A percentile compares a stretch with the other conserved stretches of the same genome.
Evolutionary conservation across 2,888 invertebrate species (phyloP).

Genomic region (Sepiola atlantica): DNA sequence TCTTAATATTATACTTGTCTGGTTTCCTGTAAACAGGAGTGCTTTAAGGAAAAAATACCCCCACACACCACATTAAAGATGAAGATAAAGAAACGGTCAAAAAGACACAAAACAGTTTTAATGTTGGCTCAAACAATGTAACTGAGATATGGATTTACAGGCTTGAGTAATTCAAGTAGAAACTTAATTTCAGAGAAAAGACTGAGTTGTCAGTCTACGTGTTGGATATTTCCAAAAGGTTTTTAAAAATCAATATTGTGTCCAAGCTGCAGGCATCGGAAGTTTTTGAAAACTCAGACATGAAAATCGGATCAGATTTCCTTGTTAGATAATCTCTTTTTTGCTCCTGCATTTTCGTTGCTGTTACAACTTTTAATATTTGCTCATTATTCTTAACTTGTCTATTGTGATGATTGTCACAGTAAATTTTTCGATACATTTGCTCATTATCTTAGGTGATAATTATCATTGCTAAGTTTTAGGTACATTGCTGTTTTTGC

Average conservation of each 20-base stretch:
- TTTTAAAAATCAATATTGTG: not conserved
- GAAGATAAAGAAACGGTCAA: not conserved
- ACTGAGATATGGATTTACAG: not conserved
- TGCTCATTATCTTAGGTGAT: too few relatives aligned
- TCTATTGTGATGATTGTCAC: not conserved
- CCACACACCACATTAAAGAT: not conserved
- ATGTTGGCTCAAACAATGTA: not conserved
- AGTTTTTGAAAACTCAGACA: not conserved
- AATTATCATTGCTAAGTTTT: too few relatives aligned
- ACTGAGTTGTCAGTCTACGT: not conserved
- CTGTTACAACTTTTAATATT: not conserved
- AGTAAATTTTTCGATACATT: not conserved
- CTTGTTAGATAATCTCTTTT: not conserved
- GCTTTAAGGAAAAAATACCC: not conserved
- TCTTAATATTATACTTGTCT: too few relatives aligned
- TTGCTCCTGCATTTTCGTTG: not conserved
- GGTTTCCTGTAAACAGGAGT: not conserved
- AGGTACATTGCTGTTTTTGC: too few relatives aligned
- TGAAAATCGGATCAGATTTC: slow-evolving; percentile 2
- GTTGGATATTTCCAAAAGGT: not conserved
- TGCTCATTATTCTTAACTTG: not conserved
- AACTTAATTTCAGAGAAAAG: slow-evolving; percentile 32
- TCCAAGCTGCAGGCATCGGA: not conserved
- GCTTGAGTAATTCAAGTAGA: not conserved
- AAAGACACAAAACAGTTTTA: not conserved